Evolutionary conservation across 1,140 invertebrate species (phyloP), one percentile per base, ranked within the genome.

Genomic region (Potamilus streckersoni): DNA sequence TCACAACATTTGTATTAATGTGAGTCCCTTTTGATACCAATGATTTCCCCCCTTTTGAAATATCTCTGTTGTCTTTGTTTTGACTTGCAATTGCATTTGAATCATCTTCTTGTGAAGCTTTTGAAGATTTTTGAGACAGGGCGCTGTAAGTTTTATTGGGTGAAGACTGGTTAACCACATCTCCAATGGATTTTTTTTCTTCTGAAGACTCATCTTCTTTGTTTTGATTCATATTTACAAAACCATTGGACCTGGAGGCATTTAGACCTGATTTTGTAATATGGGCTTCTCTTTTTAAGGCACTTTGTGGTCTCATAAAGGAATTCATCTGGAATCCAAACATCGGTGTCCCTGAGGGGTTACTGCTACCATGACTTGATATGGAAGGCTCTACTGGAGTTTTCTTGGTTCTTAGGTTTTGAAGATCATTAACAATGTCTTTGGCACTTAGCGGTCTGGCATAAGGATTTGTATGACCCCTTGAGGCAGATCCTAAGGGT

Each of bases 281-380:
- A 60, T 67, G 55, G 58, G 59, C 63, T 64, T 79, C 80, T 73
- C 81, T 80, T 69, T 73, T 73, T 60, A 80, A 71, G 27, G 81
- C 85, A 81, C 86, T 87, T 71, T 83, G 79, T 63, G 87, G 87
- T 38, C 87, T 77, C 83, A 88, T 83, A 64, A 88, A 88, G 16
- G 85, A 79, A 69, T 88, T 88, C 15, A 81, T 80, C 61, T 84
- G 84, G 68, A 83, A 79, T 23, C 73, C 62, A 19, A 73, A 74
- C 73, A 79, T 67, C 27, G 79, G 73, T 5, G 79, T 71, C 13
- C 69, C 70, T 55, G 31, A 61, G 27, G 66, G 56, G 12, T 63
- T n/a, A 27, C 67, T 66, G 27, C 71, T 55, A 58, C 63, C 66
- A 27, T 69, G 65, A 27, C 60, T 61, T 6, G 71, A 69, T 20